Percentiles rank a stretch among this genome's conserved stretches.
phyloP scores from a whole-genome alignment of 2,797 vertebrate species.

The Ptychadena robeensis region DNA sequence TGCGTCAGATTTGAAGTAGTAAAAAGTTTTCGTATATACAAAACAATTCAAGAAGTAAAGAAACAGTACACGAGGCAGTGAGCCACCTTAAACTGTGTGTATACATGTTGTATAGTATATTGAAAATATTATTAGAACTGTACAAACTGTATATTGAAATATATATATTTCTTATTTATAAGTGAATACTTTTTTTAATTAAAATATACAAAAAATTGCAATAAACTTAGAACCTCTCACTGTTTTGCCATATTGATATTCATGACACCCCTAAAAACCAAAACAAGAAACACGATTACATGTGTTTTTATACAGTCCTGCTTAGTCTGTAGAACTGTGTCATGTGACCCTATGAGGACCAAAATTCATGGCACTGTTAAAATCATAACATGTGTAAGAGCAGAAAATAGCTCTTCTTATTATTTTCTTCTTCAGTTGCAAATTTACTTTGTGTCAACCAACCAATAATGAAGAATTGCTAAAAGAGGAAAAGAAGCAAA shows the following conservation, averaged over 20 bases:
- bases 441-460: not conserved
- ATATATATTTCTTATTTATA: constrained; percentile 3
- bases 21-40: constrained; percentile 25
- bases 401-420: not conserved
- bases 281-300: not conserved
- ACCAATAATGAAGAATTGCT: not conserved
- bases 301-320: constrained; percentile 25
- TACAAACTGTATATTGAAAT: constrained; percentile 15
- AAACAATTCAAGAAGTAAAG: not conserved
- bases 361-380: constrained; percentile 27
- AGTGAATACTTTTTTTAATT: constrained; percentile 37
- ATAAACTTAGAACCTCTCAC: constrained; percentile 3
- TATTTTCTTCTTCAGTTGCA: not conserved
- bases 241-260: constrained; percentile 13
- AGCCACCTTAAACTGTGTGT: not conserved
- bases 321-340: constrained; percentile 1
- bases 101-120: not conserved
- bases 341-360: constrained; percentile 47
- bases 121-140: constrained; percentile 9
- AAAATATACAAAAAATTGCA: constrained; percentile 39
- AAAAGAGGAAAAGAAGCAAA: not conserved
- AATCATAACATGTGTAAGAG: constrained; percentile 3
- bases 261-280: not conserved
- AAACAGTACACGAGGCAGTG: not conserved
- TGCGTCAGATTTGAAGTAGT: not conserved